Evolutionary conservation across 2,797 vertebrate species (phyloP).

Genomic region (Megalops cyprinoides): DNA sequence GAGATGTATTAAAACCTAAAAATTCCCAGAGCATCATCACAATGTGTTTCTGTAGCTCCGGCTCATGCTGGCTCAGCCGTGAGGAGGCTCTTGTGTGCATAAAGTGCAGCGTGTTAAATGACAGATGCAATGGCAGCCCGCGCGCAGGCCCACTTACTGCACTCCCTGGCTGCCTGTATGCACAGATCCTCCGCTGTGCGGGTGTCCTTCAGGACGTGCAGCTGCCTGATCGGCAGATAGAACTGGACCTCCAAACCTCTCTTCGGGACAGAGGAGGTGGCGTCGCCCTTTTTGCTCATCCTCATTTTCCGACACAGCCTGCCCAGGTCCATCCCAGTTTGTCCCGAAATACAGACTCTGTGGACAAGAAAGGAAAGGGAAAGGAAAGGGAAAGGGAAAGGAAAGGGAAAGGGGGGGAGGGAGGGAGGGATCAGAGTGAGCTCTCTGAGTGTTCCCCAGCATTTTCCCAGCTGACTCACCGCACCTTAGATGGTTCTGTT

Average conservation of each 20-base stretch:
- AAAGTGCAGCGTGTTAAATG: no score
- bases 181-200: slow-evolving; percentile 87
- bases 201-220: slow-evolving; percentile 76
- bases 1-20: background rate
- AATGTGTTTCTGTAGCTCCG: background rate
- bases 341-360: slow-evolving; percentile 85
- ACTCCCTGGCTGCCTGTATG: slow-evolving; percentile 83
- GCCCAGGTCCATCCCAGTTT: slow-evolving; percentile 82
- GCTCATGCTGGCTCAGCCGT: background rate
- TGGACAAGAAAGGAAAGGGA: background rate
- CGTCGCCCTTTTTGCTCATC: slow-evolving; percentile 77
- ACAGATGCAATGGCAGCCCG: background rate
- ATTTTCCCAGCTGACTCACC: background rate
- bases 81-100: background rate
- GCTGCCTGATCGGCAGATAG: slow-evolving; percentile 78
- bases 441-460: background rate
- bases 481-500: background rate
- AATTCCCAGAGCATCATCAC: background rate
- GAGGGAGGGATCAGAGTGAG: background rate
- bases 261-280: slow-evolving; percentile 63
- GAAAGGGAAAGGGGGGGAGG: background rate
- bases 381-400: background rate
- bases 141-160: slow-evolving; percentile 72
- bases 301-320: slow-evolving; percentile 97
- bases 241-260: slow-evolving; percentile 86